These are phyloP conservation scores for Poeciliopsis presidionis DNA, from an alignment of 2,797 vertebrate genomes.

Conservation along the genomic window DNA sequence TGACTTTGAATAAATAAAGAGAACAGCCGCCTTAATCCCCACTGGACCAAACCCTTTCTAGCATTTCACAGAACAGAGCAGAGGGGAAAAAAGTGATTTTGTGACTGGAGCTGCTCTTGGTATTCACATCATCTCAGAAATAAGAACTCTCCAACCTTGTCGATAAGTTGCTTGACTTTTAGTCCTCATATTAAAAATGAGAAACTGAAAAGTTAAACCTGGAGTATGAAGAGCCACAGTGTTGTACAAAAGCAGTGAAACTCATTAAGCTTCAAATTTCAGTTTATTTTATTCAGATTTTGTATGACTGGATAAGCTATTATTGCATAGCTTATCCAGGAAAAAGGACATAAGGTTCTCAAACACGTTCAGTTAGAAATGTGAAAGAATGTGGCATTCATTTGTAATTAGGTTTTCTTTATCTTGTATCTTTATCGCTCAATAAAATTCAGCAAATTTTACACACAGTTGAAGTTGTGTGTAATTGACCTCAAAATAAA, in stretches of 20 bases:
- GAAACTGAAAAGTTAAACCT: neutral
- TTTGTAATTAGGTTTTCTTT: neutral
- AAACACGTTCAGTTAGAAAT: neutral
- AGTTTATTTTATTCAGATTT: neutral
- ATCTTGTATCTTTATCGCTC: neutral
- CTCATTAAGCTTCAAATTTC: neutral
- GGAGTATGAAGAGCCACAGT: neutral
- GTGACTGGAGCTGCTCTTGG: conserved; percentile 13
- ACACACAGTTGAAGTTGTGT: neutral
- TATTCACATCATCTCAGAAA: conserved; percentile 2
- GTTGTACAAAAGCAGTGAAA: neutral
- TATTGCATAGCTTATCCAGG: neutral
- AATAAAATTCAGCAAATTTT: neutral
- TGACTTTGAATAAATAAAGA: conserved; percentile 36
- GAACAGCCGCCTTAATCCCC: conserved; percentile 22
- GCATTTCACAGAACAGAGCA: conserved; percentile 18
- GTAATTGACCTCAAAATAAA: neutral
- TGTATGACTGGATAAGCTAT: neutral
- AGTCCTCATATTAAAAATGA: neutral
- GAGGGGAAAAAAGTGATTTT: conserved; percentile 15
- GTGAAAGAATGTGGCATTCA: neutral
- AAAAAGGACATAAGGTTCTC: neutral
- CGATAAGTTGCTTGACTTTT: neutral
- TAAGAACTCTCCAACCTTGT: neutral
- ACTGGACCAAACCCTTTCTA: conserved; percentile 21